Evolutionary conservation across 1,140 invertebrate species (phyloP).

Genomic region (Eubasilissa regina): DNA sequence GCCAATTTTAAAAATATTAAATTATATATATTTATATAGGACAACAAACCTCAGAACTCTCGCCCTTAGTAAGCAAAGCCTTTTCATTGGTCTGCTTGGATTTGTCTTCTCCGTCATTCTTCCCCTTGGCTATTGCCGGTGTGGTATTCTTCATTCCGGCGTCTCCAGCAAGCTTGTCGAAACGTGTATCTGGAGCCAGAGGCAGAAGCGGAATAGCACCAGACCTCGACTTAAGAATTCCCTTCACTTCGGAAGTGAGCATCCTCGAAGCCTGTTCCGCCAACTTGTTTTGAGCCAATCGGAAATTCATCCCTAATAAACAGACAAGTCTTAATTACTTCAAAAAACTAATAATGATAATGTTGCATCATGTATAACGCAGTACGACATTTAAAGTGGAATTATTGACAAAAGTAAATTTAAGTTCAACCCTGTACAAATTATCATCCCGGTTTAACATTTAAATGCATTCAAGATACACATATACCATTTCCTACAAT

Average conservation of each 20-base stretch:
- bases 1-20: no score
- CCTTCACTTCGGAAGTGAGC: slow-evolving; percentile 70
- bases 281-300: slow-evolving; percentile 51
- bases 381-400: no score
- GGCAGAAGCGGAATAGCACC: slow-evolving; percentile 65
- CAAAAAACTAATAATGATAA: no score
- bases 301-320: slow-evolving; percentile 47
- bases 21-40: no score
- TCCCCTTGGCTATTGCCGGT: slow-evolving; percentile 7
- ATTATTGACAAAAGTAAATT: no score
- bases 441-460: no score
- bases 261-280: slow-evolving; percentile 69
- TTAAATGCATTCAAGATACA: no score
- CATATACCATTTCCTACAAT: no score
- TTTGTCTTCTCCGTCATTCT: slow-evolving; percentile 36
- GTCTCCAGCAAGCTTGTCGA: neutral
- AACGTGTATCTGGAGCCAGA: slow-evolving; percentile 61
- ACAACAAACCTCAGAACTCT: slow-evolving; percentile 68
- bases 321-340: neutral
- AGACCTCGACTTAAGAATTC: slow-evolving; percentile 72
- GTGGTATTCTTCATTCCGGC: neutral
- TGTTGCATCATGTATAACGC: no score
- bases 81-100: neutral
- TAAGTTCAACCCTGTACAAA: no score
- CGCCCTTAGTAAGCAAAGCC: slow-evolving; percentile 65